Evolutionary conservation across 2,797 vertebrate genomes (phyloP).

Genomic region (Pseudochirops cupreus): DNA sequence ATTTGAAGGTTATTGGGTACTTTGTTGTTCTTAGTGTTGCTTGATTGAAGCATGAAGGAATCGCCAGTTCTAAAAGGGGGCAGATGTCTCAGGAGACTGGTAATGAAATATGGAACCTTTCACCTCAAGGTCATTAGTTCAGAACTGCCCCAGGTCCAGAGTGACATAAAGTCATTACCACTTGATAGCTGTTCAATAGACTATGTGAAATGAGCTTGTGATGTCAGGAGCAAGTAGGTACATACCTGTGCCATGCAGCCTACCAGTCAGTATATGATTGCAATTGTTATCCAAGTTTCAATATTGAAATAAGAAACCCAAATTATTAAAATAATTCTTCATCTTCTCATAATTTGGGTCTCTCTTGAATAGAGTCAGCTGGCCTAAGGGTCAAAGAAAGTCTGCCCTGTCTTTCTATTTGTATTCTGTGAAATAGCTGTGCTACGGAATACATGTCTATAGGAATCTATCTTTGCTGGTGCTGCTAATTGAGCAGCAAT

Average conservation of each 20-base stretch:
- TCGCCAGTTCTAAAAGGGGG: conserved; percentile 28
- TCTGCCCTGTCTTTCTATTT: not conserved
- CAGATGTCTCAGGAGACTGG: conserved; percentile 40
- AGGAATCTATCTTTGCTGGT: conserved; percentile 11
- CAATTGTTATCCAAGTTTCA: conserved; percentile 9
- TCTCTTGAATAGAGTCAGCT: conserved; percentile 13
- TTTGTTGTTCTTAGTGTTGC: conserved; percentile 15
- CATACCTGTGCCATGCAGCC: not conserved
- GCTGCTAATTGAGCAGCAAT: not conserved
- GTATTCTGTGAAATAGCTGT: conserved; percentile 10
- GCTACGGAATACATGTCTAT: not conserved
- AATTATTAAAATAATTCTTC: not conserved
- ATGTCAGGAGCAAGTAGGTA: conserved; percentile 39
- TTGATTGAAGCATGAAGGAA: conserved; percentile 34
- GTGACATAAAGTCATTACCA: conserved; percentile 72
- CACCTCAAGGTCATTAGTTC: conserved; percentile 69
- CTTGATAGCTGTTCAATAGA: conserved; percentile 57
- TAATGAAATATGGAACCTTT: conserved; percentile 69
- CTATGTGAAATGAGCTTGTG: conserved; percentile 52
- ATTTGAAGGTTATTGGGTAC: conserved; percentile 18
- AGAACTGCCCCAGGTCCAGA: conserved; percentile 62
- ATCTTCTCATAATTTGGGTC: not conserved
- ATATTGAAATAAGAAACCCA: not conserved
- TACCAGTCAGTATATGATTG: not conserved
- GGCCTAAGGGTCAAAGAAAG: not conserved